Evolutionary conservation across 2,797 vertebrate species (phyloP), one percentile per base, ranked within the genome.

Genomic region (Pygocentrus nattereri): DNA sequence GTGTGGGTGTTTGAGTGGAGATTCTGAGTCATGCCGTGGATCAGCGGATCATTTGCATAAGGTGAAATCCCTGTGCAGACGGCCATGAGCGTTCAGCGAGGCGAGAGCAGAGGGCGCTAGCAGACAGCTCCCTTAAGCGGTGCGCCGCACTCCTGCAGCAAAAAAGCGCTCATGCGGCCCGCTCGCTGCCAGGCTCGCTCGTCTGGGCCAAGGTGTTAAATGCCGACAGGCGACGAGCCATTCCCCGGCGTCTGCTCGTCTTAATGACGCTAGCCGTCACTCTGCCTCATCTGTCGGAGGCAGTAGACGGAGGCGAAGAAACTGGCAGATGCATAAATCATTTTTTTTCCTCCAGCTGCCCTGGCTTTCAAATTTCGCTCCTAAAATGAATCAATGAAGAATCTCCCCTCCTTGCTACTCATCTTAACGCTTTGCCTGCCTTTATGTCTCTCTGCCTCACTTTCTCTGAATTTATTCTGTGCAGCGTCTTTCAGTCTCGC

Each of bases 31-130:
- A 87, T 67, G 52, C 74, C 74, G 34, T 76, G 50, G 79, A 82
- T 69, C 64, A 50, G 79, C 73, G 50, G 81, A 77, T 78, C 44
- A 87, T 88, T 88, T 88, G 86, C 88, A 87, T 88, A 44, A 75
- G 87, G 88, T 87, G 83, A 86, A 88, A 87, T 77, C 88, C 85
- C 86, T 76, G 34, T 59, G 38, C 80, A 84, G 80, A 77, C 67
- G 62, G 52, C 5, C 65, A 70, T 41, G 56, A 74, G 38, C 34
- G 70, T 61, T 76, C 67, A 81, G 75, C 47, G 76, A 80, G 76
- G 18, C 6, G 38, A 75, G 68, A 6, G 56, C 11, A 52, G 50
- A 65, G 61, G 49, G 58, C 11, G 25, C 65, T 21, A 72, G 65
- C 69, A 74, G n/a, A 41, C 31, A 64, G 30, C 10, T 25, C 64